Evolutionary conservation across 1,140 invertebrate genomes (phyloP), one percentile per base, ranked within the genome.

Genomic region (Hylyphantes graminicola): DNA sequence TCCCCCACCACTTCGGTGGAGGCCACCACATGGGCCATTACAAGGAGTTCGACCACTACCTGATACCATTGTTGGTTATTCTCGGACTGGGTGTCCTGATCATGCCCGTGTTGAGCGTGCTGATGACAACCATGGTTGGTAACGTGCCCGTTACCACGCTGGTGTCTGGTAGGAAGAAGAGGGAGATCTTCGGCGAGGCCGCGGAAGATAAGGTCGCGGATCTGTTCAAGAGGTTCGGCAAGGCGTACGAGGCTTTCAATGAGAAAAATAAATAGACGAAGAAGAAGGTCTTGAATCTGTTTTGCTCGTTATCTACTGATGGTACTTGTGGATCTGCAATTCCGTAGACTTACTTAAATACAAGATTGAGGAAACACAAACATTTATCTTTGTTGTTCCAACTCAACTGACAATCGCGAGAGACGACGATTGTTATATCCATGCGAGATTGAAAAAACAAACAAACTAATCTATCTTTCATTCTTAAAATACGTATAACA

Each of bases 61-160:
- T 85, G 35, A 17, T 85, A 2, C 84, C 84, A 7, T 12, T 85
- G n/a, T 51, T 85, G 19, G 54, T 85, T 8, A 61, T 85, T 6
- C 17, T 85, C 0, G 84, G 84, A 9, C n/a, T 85, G 1, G 84
- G 84, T 10, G 84, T 80, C 2, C 67, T 85, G n/a, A 9, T 85
- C 19, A 85, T 85, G 84, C 84, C 84, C 17, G 13, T 85, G 7
- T 59, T 85, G 3, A 61, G 76, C 4, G 67, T 81, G 7, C 72
- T 85, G 21, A 85, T 85, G 84, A 85, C 84, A 21, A 80, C 75
- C 4, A 7, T 85, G 61, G 76, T 80, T 6, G 84, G 84, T 8
- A 85, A 79, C 12, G 78, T 85, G 0, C 84, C 84, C 12, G 84
- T 85, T 7, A 85, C 76, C 65, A 85, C 84, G 15, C 48, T 85